Evolutionary conservation across 2,888 invertebrate genomes (phyloP).

Genomic region (Tholera decimalis): DNA sequence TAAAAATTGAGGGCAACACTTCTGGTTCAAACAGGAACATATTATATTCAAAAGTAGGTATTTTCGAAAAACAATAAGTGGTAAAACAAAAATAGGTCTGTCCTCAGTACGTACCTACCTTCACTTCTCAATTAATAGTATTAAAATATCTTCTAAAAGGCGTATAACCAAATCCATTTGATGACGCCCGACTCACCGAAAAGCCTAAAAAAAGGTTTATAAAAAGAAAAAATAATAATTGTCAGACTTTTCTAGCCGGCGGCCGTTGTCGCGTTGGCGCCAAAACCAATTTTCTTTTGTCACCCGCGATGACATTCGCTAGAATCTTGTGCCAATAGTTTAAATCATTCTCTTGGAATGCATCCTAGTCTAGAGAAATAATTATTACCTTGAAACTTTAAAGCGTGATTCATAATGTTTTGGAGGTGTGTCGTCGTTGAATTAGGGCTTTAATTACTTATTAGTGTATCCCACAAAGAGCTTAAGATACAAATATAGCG

Average conservation of each 20-base stretch:
- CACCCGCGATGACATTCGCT: slow-evolving; percentile 51
- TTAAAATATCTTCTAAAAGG: not conserved
- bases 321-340: slow-evolving; percentile 60
- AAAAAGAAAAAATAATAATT: not conserved
- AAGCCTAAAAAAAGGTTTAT: not conserved
- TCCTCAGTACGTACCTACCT: not conserved
- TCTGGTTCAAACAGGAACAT: not conserved
- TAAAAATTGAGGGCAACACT: too few species aligned
- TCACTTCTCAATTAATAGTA: too few species aligned
- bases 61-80: too few species aligned
- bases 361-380: slow-evolving; percentile 43
- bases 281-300: slow-evolving; percentile 56
- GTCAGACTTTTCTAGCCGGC: not conserved
- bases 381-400: slow-evolving; percentile 24
- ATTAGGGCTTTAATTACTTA: slow-evolving; percentile 11
- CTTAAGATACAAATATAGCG: not conserved
- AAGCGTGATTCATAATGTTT: slow-evolving; percentile 32
- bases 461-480: slow-evolving; percentile 1
- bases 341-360: slow-evolving; percentile 65
- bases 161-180: too few species aligned
- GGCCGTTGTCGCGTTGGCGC: slow-evolving; percentile 61
- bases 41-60: too few species aligned
- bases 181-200: too few species aligned
- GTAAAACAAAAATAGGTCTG: not conserved
- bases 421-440: slow-evolving; percentile 13